Base-by-base conservation (phyloP, 2,113 vertebrate genomes). In the Protobothrops flavoviridis region DNA sequence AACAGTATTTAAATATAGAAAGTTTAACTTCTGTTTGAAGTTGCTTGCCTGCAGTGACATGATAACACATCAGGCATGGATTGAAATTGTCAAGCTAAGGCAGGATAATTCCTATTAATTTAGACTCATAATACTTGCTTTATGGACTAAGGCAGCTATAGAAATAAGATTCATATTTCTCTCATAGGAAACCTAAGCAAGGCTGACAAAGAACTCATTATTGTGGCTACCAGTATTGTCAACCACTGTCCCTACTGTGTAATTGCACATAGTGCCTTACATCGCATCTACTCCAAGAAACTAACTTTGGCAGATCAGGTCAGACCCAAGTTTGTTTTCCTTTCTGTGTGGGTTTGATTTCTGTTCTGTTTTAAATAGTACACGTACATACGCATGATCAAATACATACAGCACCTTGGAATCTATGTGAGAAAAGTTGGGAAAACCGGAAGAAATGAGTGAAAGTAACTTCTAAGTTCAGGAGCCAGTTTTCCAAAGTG, bases 211-310 rank as follows among this genome's bases (percentile, higher is more conserved):
- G 98, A 99, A 93, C 97, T 99, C 90, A 98, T 99, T 24, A 97
- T 99, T 3, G 97, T 98, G 87, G 98, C 98, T 64, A 99, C 98
- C 15, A 98, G 98, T 92, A 95, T 93, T 64, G 96, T 97, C 94
- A 98, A 98, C 89, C 97, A 97, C 94, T 99, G 98, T 94, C 97
- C 98, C 45, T 99, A 99, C 93, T 98, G 98, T n/a, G 97, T 99
- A 92, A 95, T 98, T 43, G 97, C 98, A 64, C 98, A 99, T 17
- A 95, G 98, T 96, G 98, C 98, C 48, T 53, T 98, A 93, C 98
- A 98, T 90, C 98, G 98, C 48, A 98, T 99, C 94, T 98, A 98
- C 94, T 99, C 98, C 0, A 99, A 98, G 97, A 98, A 98, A 43
- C 97, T 97, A 21, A 96, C 93, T 1, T 95, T 99, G 33, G 97